phyloP scores from a whole-genome alignment of 2,113 vertebrate species.

The Sciurus niger region DNA sequence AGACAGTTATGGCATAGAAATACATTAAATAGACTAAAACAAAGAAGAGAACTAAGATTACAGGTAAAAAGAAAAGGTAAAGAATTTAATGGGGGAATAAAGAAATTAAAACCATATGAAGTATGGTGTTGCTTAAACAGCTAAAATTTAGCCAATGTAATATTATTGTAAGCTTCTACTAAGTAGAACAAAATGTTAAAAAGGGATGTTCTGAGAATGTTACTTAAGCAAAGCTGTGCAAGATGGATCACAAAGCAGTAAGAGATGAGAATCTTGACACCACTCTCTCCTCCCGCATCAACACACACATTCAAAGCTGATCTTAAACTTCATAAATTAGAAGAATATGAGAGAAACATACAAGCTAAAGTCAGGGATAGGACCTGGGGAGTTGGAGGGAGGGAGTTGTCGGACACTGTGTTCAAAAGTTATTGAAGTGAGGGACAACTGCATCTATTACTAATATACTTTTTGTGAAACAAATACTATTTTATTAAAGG shows the following conservation, averaged over 20 bases:
- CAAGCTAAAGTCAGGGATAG: not conserved
- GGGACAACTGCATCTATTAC: not conserved
- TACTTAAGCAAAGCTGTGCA: not conserved
- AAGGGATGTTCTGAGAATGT: not conserved
- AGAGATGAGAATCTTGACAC: not conserved
- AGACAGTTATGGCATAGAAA: constrained; percentile 11
- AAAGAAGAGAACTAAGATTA: constrained; percentile 8
- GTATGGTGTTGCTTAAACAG: not conserved
- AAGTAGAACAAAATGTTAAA: not conserved
- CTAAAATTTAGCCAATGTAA: not conserved
- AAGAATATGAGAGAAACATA: constrained; percentile 15
- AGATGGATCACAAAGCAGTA: not conserved
- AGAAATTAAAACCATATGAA: not conserved
- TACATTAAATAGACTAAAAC: not conserved
- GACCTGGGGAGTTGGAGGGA: not conserved
- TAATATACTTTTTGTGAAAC: constrained; percentile 4
- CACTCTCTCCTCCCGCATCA: not conserved
- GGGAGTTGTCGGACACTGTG: not conserved
- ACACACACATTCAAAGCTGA: not conserved
- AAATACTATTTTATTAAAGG: not conserved
- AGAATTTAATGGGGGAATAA: not conserved
- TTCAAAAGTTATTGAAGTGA: constrained; percentile 23
- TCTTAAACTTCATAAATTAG: constrained; percentile 10
- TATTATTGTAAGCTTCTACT: not conserved
- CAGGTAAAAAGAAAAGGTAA: not conserved